Evolutionary conservation across 1,140 invertebrate genomes (phyloP), one percentile per base, ranked within the genome.

Genomic region (Eupristina koningsbergeri): DNA sequence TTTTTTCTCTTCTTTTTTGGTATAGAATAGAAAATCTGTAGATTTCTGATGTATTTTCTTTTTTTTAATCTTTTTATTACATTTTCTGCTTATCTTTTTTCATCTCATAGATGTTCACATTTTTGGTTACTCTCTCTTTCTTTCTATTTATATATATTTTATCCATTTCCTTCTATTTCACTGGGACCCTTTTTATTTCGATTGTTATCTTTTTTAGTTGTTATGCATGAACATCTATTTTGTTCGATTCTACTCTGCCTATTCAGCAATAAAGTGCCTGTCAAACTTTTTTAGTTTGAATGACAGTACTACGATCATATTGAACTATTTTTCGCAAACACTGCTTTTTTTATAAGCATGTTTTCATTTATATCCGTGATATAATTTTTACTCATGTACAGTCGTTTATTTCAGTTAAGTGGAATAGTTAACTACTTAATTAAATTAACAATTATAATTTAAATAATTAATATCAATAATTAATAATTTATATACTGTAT

Each of bases 191-290:
- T 63, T 81, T 81, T 63, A 63, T 81, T 75, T 81, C 22, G 29
- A 41, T 61, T 75, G 53, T 75, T 81, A 81, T 81, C 58, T 41
- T 81, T n/a, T 81, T 75, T 39, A 73, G 13, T 74, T 73, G 47
- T 36, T 50, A 36, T 81, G 63, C 53, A 76, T 77, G 81, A 53
- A 67, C 74, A 82, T 77, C 61, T 74, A 82, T 82, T 77, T 77
- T 82, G 45, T 45, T 3, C 63, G 73, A 82, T 69, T 76, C 29
- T 82, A 31, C 74, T 36, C 29, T 50, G 81, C 58, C 82, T 74
- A 84, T 84, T 84, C 82, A 74, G 82, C 82, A 74, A 80, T 80
- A 84, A 84, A 84, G 77, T 79, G 82, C 69, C 76, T 84, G 82
- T 84, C 76, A 80, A 84, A 84, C 50, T 64, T 41, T 84, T 79